Conservation (phyloP, 2,113 vertebrate genomes). For the Ictalurus punctatus region DNA sequence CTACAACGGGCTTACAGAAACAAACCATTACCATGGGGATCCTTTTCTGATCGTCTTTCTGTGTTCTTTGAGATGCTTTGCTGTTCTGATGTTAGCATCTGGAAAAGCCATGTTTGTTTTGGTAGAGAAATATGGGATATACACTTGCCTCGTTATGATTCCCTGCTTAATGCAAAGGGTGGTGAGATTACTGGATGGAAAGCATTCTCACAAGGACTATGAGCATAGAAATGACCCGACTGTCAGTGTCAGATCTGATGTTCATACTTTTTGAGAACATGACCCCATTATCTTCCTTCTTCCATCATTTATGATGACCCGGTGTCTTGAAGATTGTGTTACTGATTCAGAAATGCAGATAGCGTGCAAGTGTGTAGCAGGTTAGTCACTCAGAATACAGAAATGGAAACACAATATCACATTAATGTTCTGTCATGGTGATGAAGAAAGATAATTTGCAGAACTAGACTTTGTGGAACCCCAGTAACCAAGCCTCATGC, state of each 20-base stretch:
- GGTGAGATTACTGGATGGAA: not conserved
- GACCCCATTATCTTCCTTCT: not conserved
- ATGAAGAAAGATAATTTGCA: constrained; percentile 1
- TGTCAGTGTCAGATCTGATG: not conserved
- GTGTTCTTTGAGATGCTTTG: constrained; percentile 57
- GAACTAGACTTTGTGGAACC: not conserved
- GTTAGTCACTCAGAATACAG: not conserved
- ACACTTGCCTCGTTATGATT: not conserved
- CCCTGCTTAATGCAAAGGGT: not conserved
- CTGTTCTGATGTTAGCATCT: constrained; percentile 46
- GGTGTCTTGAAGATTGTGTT: not conserved
- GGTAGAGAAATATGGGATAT: constrained; percentile 6
- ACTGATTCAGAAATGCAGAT: not conserved
- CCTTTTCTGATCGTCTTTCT: constrained; percentile 56
- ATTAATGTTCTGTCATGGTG: not conserved
- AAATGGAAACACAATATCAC: not conserved
- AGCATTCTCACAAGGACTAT: not conserved
- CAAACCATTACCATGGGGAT: constrained; percentile 55
- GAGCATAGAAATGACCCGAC: not conserved
- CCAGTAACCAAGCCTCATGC: not conserved
- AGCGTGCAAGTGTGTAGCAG: not conserved
- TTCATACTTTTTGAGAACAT: not conserved
- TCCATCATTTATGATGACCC: not conserved
- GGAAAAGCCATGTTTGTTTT: constrained; percentile 33
- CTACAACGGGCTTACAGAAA: constrained; percentile 63